These are phyloP conservation scores for Kryptolebias ocellatus DNA, from an alignment of 2,797 vertebrate species.

Conservation along the genomic window DNA sequence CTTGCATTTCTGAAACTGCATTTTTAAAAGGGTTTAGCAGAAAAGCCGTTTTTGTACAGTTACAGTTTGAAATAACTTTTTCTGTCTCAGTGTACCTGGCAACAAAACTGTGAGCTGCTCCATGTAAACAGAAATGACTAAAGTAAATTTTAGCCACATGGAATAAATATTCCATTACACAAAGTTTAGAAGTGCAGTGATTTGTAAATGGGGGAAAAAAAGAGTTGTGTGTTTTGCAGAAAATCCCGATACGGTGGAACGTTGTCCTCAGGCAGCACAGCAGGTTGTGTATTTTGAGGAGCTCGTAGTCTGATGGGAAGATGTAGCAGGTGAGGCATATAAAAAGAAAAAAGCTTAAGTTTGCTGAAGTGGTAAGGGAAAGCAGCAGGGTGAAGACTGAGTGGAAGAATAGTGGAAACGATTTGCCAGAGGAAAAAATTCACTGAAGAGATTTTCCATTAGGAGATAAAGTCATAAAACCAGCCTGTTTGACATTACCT, in stretches of 20 bases:
- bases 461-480: background rate
- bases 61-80: constrained; percentile 3
- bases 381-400: constrained; percentile 23
- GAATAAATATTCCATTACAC: constrained; percentile 29
- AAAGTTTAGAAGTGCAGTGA: constrained; percentile 13
- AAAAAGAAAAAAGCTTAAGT: constrained; percentile 36
- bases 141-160: constrained; percentile 26
- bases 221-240: constrained; percentile 10
- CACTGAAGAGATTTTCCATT: background rate
- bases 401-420: constrained; percentile 16
- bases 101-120: constrained; percentile 10
- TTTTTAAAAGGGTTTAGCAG: background rate
- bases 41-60: background rate
- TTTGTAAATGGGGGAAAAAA: constrained; percentile 21
- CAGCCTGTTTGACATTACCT: no score
- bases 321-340: constrained; percentile 26
- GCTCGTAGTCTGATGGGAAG: constrained; percentile 21
- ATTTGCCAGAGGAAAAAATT: constrained; percentile 18
- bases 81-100: constrained; percentile 9
- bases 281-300: constrained; percentile 20
- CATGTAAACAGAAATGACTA: constrained; percentile 5
- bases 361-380: constrained; percentile 17
- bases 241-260: constrained; percentile 11
- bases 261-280: constrained; percentile 18
- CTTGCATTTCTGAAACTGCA: background rate